Evolutionary conservation across 2,888 invertebrate genomes (phyloP), one percentile per base, ranked within the genome.

Genomic region (Torymus texanus): DNA sequence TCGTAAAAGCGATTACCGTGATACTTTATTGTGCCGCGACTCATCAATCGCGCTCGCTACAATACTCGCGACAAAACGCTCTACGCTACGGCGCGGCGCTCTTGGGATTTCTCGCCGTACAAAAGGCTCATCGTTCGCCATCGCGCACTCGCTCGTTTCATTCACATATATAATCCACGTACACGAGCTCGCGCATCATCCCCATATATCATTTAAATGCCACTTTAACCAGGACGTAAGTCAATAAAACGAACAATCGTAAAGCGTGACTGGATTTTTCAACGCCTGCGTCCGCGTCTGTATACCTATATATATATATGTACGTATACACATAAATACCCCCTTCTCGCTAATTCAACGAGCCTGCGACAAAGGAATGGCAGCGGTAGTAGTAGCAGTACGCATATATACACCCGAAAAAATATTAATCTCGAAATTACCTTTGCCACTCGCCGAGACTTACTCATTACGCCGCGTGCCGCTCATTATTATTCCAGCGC

Each of bases 231-330:
- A 55, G 59, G 65, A 55, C 66, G 29, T 29, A 24, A 78, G 62
- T 63, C 78, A 74, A 74, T 78, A 74, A 74, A 77, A 68, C 63
- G 56, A 74, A 74, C 68, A 74, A 74, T 74, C 74, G 58, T 58
- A 58, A 68, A 78, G 62, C 62, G 58, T 74, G 51, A 74, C 62
- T 63, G 68, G 62, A 68, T 66, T 66, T 59, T 50, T 78, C 53
- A 24, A 21, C n/a, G 13, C 50, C 8, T 8, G 41, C 8, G 41
- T 8, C 0, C 0, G 29, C 3, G 8, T 41, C 1, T 8, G 41
- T 41, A 41, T 41, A 41, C 8, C 14, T 50, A n/a, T 21, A 21
- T 21, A 21, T 21, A 21, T 21, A 21, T 21, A 21, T 21, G 2
- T 21, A 21, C 2, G 2, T 21, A 21, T 21, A 21, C 21, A 21